Conservation (phyloP, 2,888 invertebrate species). For the Xylocampa areola region DNA sequence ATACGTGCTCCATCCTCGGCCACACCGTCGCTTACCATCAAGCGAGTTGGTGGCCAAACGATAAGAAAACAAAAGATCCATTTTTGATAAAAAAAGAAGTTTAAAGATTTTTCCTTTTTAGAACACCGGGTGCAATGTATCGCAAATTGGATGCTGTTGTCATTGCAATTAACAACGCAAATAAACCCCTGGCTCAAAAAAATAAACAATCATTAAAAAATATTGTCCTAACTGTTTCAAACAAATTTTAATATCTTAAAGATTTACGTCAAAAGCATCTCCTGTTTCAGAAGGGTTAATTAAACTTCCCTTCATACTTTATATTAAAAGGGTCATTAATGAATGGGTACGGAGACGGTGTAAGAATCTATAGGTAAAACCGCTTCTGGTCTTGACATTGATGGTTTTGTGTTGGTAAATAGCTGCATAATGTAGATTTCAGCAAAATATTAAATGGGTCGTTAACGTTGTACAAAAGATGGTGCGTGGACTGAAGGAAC, state of each 20-base stretch:
- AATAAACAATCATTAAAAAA: background rate
- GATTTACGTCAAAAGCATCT: conserved; percentile 7
- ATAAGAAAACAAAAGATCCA: no score
- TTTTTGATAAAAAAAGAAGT: no score
- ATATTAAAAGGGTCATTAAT: conserved; percentile 16
- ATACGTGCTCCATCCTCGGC: no score
- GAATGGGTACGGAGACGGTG: conserved; percentile 4
- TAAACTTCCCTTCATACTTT: conserved; percentile 18
- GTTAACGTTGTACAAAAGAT: background rate
- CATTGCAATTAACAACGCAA: no score
- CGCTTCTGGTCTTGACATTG: conserved; percentile 20
- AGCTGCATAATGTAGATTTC: background rate
- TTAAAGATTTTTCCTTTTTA: no score
- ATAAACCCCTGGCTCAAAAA: no score
- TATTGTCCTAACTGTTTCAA: background rate
- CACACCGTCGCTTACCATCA: no score
- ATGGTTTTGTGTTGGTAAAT: conserved; percentile 3
- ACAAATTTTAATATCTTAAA: conserved; percentile 21
- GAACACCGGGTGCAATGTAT: no score
- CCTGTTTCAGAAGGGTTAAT: conserved; percentile 25
- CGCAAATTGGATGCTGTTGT: no score
- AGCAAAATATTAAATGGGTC: background rate
- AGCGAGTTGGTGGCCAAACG: no score
- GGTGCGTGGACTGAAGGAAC: background rate
- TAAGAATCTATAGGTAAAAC: background rate